phyloP scores from a whole-genome alignment of 2,113 vertebrate genomes.

The Actinemys pallida region DNA sequence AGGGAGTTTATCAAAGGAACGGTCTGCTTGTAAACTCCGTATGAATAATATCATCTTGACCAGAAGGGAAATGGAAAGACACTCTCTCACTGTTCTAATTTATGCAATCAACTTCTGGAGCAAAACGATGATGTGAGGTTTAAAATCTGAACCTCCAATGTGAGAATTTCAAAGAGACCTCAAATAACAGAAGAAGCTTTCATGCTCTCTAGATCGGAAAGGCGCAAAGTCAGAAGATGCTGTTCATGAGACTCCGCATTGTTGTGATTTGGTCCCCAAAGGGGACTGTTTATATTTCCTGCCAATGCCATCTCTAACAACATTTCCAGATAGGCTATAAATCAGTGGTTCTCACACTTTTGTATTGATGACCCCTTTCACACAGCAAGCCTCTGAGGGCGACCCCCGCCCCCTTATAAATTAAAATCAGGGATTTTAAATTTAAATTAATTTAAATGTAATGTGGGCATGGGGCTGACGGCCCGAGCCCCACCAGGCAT shows the following conservation, averaged over 20 bases:
- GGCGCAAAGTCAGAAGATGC: conserved; percentile 61
- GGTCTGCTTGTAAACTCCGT: conserved; percentile 60
- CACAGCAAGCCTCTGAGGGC: too few relatives aligned
- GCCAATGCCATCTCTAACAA: conserved; percentile 23
- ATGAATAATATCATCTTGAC: conserved; percentile 71
- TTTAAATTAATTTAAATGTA: too few relatives aligned
- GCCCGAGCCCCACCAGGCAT: too few relatives aligned
- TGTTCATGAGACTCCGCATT: conserved; percentile 52
- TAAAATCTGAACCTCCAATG: conserved; percentile 51
- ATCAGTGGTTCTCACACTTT: neutral
- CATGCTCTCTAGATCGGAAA: neutral
- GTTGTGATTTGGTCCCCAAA: conserved; percentile 32
- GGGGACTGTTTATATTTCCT: conserved; percentile 25
- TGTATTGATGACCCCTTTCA: too few relatives aligned
- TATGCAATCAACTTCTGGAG: conserved; percentile 69
- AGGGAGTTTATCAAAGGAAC: conserved; percentile 68
- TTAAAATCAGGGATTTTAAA: too few relatives aligned
- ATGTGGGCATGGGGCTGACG: too few relatives aligned
- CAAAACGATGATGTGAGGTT: conserved; percentile 63
- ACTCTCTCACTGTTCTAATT: conserved; percentile 52
- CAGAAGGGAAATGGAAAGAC: conserved; percentile 60
- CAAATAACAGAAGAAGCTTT: conserved; percentile 64
- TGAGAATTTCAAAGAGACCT: conserved; percentile 25
- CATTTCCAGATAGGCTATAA: conserved; percentile 4
- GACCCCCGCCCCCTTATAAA: too few relatives aligned